Evolutionary conservation across 2,797 vertebrate species (phyloP).

Genomic region (Sternarchorhynchus goeldii): DNA sequence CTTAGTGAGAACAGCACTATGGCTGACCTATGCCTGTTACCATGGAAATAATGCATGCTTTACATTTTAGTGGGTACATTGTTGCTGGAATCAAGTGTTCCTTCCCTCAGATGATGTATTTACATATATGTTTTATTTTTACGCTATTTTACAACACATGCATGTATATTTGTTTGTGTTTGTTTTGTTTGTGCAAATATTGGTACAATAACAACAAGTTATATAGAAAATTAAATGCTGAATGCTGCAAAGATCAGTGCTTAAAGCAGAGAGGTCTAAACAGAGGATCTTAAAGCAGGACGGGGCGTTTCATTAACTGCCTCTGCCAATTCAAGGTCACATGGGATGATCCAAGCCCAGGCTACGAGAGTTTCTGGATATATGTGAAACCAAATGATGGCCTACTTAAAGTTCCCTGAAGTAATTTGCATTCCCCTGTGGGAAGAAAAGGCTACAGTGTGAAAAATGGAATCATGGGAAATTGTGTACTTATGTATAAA

Average conservation of each 20-base stretch:
- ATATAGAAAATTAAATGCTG: not conserved
- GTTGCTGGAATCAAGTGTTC: too few species aligned
- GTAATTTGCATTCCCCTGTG: constrained; percentile 7
- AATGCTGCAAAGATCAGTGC: not conserved
- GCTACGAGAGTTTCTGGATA: constrained; percentile 20
- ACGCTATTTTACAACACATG: too few species aligned
- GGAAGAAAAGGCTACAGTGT: not conserved
- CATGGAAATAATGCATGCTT: too few species aligned
- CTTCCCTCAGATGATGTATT: too few species aligned
- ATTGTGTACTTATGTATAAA: constrained; percentile 10
- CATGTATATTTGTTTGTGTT: too few species aligned
- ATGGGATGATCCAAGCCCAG: constrained; percentile 14
- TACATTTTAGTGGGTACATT: too few species aligned
- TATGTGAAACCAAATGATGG: not conserved
- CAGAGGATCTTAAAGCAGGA: not conserved
- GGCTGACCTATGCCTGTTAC: not conserved
- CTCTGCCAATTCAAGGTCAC: constrained; percentile 14
- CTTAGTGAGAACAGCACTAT: not conserved
- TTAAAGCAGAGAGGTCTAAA: not conserved
- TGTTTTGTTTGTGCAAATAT: too few species aligned
- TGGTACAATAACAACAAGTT: too few species aligned
- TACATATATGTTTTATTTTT: too few species aligned
- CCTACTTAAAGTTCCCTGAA: constrained; percentile 20
- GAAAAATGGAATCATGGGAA: constrained; percentile 7
- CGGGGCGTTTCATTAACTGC: not conserved